Conservation (phyloP, 2,113 vertebrate genomes). For the Gymnorhina tibicen region DNA sequence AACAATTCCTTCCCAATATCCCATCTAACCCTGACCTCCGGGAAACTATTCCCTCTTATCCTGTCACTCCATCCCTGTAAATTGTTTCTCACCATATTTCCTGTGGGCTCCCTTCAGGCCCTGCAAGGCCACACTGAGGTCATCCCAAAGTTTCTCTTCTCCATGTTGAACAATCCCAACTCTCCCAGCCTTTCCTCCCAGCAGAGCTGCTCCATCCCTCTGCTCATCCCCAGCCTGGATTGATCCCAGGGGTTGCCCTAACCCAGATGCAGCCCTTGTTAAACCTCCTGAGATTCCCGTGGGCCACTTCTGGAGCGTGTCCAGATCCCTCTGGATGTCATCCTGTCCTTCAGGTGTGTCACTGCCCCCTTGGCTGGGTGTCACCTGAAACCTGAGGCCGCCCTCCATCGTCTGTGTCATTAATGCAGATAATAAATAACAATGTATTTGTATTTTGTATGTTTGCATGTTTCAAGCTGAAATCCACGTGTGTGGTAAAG, state of each 20-base stretch:
- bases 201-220: neutral
- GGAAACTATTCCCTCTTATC: too few relatives aligned
- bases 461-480: neutral
- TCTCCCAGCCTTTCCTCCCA: neutral
- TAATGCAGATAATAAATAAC: neutral
- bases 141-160: neutral
- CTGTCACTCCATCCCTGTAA: too few relatives aligned
- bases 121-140: neutral
- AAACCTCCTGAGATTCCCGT: neutral
- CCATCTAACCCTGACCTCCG: too few relatives aligned
- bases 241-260: rapidly evolving
- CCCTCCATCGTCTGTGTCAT: neutral
- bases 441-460: neutral
- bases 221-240: neutral
- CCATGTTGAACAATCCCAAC: neutral
- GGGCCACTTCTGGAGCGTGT: neutral
- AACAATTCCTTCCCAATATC: too few relatives aligned
- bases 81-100: neutral
- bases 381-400: neutral
- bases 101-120: rapidly evolving
- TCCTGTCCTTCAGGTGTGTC: neutral
- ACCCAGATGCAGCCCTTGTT: neutral
- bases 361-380: neutral
- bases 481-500: neutral
- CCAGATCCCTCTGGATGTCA: neutral